A percentile compares a stretch with the other conserved stretches of the same genome.
Conservation (phyloP, 1,140 invertebrate species). For the Sitodiplosis mosellana region DNA sequence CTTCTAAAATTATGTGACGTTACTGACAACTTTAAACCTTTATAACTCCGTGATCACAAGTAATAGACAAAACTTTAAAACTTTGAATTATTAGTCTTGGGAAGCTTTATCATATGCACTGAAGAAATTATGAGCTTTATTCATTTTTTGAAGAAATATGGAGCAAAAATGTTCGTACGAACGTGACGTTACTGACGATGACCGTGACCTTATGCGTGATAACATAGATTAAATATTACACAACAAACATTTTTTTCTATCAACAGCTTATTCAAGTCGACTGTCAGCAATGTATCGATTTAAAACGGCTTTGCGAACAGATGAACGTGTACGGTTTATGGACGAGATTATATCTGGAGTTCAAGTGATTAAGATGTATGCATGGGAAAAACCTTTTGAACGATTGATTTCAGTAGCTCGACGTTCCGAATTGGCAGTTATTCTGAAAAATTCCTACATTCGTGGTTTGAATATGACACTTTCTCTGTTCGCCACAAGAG, state of each 20-base stretch:
- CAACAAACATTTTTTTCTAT: slow-evolving; percentile 6
- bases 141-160: too few relatives aligned
- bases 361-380: slow-evolving; percentile 60
- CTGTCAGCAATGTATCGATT: slow-evolving; percentile 40
- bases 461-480: slow-evolving; percentile 55
- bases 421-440: slow-evolving; percentile 37
- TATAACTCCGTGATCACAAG: too few relatives aligned
- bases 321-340: slow-evolving; percentile 60
- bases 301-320: slow-evolving; percentile 46
- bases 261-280: slow-evolving; percentile 43
- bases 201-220: too few relatives aligned
- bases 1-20: too few relatives aligned
- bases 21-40: too few relatives aligned
- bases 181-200: too few relatives aligned
- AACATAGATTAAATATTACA: too few relatives aligned
- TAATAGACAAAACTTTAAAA: slow-evolving; percentile 32
- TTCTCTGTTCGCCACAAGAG: slow-evolving; percentile 45
- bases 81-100: slow-evolving; percentile 43
- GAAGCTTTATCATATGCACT: too few relatives aligned
- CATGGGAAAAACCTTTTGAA: slow-evolving; percentile 55
- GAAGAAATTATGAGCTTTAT: too few relatives aligned
- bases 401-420: slow-evolving; percentile 35
- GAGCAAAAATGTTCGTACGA: too few relatives aligned
- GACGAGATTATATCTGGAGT: slow-evolving; percentile 55
- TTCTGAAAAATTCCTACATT: slow-evolving; percentile 43